Evolutionary conservation across 2,113 vertebrate genomes (phyloP).

Genomic region (Atlantisia rogersi): DNA sequence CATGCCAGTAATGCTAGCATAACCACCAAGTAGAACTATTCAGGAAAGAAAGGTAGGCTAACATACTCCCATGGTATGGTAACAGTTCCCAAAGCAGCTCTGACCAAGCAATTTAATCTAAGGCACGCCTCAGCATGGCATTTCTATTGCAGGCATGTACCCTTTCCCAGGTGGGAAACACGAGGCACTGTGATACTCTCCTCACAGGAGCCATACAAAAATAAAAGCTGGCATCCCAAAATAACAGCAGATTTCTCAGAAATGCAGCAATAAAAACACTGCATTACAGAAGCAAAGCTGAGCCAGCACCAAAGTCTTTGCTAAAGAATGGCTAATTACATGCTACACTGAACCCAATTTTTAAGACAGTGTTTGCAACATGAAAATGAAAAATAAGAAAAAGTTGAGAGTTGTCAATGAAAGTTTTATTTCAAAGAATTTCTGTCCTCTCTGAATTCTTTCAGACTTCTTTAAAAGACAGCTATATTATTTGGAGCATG

Average conservation of each 20-base stretch:
- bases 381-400: neutral
- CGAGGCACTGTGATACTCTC: neutral
- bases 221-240: neutral
- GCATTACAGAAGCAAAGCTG: neutral
- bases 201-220: neutral
- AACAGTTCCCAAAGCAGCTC: neutral
- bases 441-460: neutral
- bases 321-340: neutral
- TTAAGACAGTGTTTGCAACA: neutral
- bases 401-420: neutral
- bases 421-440: neutral
- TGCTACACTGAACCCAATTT: neutral
- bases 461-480: neutral
- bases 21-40: neutral
- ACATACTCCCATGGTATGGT: neutral
- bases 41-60: neutral
- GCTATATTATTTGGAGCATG: neutral
- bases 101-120: neutral
- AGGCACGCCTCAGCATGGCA: neutral
- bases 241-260: neutral
- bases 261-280: neutral
- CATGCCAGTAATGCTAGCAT: neutral
- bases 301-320: neutral
- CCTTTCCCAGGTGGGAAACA: neutral
- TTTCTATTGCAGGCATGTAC: neutral